phyloP scores from a whole-genome alignment of 2,888 invertebrate genomes.

The Sinhomidia bicolor region DNA sequence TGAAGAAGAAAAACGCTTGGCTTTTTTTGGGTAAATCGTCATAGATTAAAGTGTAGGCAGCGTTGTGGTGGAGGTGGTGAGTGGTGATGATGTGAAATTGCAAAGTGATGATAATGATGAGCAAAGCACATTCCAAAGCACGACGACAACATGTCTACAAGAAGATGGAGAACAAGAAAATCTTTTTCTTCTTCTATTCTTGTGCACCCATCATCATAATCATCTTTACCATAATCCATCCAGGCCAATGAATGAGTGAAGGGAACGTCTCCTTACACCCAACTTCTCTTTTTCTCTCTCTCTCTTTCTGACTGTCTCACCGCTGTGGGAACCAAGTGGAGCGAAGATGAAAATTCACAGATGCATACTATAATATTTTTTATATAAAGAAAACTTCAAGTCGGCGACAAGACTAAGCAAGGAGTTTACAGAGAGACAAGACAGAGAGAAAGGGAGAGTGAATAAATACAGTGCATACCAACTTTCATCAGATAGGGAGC shows the following conservation, averaged over 20 bases:
- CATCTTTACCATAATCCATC: background rate
- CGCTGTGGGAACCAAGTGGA: conserved; percentile 4
- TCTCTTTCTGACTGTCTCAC: background rate
- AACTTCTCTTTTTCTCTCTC: background rate
- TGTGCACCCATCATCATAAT: background rate
- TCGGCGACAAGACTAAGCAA: background rate
- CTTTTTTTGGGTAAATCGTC: background rate
- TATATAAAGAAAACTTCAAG: background rate
- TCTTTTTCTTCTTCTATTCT: background rate
- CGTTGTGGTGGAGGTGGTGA: background rate
- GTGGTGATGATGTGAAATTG: background rate
- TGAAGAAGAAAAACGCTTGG: background rate
- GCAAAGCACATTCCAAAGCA: conserved; percentile 8
- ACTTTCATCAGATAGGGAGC: background rate
- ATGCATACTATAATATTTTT: conserved; percentile 23
- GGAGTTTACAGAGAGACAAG: background rate
- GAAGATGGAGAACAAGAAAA: background rate
- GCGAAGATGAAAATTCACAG: background rate
- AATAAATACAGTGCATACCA: background rate
- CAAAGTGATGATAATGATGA: background rate
- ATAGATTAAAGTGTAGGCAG: background rate
- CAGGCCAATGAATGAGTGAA: conserved; percentile 6
- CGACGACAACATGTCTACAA: background rate
- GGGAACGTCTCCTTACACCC: background rate
- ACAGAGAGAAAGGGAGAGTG: background rate